Evolutionary conservation across 2,797 vertebrate species (phyloP).

Genomic region (Ctenopoma multispine): DNA sequence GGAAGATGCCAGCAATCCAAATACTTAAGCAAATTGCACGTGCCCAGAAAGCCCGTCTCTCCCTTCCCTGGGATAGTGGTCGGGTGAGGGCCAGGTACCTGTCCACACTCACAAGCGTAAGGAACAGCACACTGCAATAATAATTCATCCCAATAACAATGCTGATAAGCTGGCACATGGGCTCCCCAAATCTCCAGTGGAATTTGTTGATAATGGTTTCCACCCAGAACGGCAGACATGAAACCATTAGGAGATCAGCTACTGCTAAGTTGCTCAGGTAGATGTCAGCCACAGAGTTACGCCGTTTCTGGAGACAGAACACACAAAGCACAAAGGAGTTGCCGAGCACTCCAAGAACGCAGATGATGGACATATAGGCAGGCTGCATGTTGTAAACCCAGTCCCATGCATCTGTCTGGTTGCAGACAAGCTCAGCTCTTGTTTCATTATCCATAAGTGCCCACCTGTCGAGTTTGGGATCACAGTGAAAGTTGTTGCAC

Average conservation of each 20-base stretch:
- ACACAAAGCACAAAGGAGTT: constrained; percentile 89
- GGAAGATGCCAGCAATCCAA: constrained; percentile 83
- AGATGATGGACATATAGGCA: constrained; percentile 88
- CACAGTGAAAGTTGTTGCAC: constrained; percentile 27
- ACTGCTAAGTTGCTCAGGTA: constrained; percentile 90
- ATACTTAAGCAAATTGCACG: constrained; percentile 84
- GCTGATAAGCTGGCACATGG: constrained; percentile 86
- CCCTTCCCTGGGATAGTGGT: constrained; percentile 84
- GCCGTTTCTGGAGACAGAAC: constrained; percentile 85
- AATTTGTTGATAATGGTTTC: constrained; percentile 83
- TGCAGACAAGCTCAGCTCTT: constrained; percentile 68
- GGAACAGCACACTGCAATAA: constrained; percentile 89
- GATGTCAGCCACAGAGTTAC: constrained; percentile 89
- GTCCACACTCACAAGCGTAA: constrained; percentile 90
- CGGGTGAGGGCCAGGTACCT: constrained; percentile 90
- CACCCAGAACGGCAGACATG: constrained; percentile 91
- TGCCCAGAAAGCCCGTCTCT: constrained; percentile 82
- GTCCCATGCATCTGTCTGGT: constrained; percentile 66
- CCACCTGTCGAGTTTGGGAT: constrained; percentile 23
- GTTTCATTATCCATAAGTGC: constrained; percentile 34
- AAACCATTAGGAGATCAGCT: constrained; percentile 88
- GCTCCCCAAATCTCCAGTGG: constrained; percentile 88
- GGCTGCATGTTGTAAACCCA: constrained; percentile 86
- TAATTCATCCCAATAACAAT: constrained; percentile 85
- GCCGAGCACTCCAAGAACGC: constrained; percentile 84